phyloP scores from a whole-genome alignment of 2,797 vertebrate species.

The Euphonia xanthogaster region DNA sequence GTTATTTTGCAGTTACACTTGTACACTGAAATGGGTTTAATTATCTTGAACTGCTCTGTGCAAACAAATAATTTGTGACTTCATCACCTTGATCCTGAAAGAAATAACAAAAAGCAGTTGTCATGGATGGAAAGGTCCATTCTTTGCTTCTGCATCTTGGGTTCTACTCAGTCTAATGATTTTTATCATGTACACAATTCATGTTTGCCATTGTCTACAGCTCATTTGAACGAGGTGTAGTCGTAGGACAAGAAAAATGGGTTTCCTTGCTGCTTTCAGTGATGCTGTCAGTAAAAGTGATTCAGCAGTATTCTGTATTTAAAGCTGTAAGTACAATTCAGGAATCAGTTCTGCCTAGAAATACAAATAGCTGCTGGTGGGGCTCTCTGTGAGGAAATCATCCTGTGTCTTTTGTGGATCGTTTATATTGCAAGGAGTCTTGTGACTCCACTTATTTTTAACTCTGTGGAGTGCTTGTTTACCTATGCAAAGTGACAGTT shows the following conservation, averaged over 20 bases:
- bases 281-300: neutral
- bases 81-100: neutral
- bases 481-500: constrained; percentile 13
- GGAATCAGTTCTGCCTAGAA: neutral
- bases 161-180: neutral
- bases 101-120: neutral
- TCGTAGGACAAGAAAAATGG: neutral
- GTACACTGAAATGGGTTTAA: neutral
- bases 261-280: neutral
- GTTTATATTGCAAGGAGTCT: neutral
- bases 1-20: neutral
- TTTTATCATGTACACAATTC: neutral
- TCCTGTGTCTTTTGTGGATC: neutral
- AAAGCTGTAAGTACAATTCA: neutral
- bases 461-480: neutral
- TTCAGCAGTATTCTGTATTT: neutral
- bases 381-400: neutral
- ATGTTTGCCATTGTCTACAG: neutral
- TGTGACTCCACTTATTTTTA: constrained; percentile 53
- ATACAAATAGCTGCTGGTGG: neutral
- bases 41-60: neutral
- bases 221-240: neutral
- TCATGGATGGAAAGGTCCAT: neutral
- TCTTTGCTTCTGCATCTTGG: neutral
- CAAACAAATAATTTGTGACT: neutral